Percentiles rank a stretch among this genome's conserved stretches.
These are phyloP conservation scores for Drosophila diplacantha DNA, from an alignment of 2,888 invertebrate species.

Conservation along the genomic window DNA sequence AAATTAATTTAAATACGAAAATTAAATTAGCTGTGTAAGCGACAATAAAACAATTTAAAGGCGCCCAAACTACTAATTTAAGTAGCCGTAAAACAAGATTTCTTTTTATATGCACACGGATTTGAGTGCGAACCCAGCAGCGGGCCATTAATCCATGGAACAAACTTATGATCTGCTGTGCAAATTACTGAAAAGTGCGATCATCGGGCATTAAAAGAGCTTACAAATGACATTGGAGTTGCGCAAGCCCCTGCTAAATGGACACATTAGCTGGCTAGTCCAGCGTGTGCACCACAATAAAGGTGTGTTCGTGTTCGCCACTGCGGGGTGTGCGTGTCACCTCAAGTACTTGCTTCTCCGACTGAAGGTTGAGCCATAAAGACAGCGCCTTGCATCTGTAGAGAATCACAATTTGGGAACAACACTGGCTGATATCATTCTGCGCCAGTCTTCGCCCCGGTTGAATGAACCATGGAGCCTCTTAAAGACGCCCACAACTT, in stretches of 20 bases:
- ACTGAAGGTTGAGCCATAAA: conserved; percentile 42
- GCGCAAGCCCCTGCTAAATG: conserved; percentile 37
- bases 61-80: conserved; percentile 23
- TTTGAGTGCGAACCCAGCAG: conserved; percentile 2
- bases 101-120: conserved; percentile 5
- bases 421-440: conserved; percentile 17
- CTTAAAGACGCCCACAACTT: conserved; percentile 46
- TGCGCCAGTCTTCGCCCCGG: conserved; percentile 24
- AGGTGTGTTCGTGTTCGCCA: conserved; percentile 35
- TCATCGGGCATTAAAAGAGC: conserved; percentile 37
- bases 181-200: conserved; percentile 45
- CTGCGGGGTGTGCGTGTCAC: conserved; percentile 26
- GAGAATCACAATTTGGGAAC: conserved; percentile 22
- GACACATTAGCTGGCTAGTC: conserved; percentile 45
- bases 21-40: conserved; percentile 16
- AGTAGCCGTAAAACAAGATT: conserved; percentile 13
- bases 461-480: conserved; percentile 56
- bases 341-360: conserved; percentile 7
- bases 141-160: conserved; percentile 12
- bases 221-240: conserved; percentile 62
- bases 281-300: conserved; percentile 28
- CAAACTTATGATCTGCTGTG: conserved; percentile 34
- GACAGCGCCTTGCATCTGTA: conserved; percentile 23
- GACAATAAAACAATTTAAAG: conserved; percentile 23
- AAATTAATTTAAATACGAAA: conserved; percentile 17